A percentile compares a stretch with the other conserved stretches of the same genome.
phyloP scores from a whole-genome alignment of 2,888 invertebrate species.

The Caenorhabditis sp. region DNA sequence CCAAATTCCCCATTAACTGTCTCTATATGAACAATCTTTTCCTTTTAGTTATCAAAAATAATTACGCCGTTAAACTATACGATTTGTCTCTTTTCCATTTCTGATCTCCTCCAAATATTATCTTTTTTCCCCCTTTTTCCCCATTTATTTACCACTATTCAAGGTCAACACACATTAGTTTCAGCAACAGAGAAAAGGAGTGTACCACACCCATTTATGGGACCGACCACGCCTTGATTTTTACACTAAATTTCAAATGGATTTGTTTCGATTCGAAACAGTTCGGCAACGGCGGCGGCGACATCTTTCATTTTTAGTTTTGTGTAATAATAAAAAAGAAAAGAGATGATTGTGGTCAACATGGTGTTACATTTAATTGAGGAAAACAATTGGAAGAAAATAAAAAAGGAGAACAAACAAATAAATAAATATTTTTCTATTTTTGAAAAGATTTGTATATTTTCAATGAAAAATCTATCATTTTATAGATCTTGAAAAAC shows the following conservation, averaged over 20 bases:
- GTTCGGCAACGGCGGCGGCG: no score
- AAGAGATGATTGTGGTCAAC: background rate
- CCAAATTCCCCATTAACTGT: background rate
- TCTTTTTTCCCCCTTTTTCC: constrained; percentile 3
- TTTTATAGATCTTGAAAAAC: no score
- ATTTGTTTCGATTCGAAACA: no score
- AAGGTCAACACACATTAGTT: constrained; percentile 18
- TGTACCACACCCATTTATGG: constrained; percentile 2
- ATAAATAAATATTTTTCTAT: background rate
- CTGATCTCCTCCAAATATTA: background rate
- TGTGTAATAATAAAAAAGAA: background rate
- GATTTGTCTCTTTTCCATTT: constrained; percentile 1
- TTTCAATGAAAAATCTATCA: no score
- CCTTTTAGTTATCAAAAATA: background rate
- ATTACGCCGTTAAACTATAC: background rate
- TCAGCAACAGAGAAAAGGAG: background rate
- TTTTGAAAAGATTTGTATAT: background rate
- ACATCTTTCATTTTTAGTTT: background rate
- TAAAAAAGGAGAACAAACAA: no score
- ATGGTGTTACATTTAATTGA: background rate
- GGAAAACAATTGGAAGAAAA: background rate
- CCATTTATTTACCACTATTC: constrained; percentile 1
- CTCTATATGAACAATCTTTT: background rate
- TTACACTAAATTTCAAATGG: background rate
- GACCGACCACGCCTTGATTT: constrained; percentile 15